A percentile compares a stretch with the other conserved stretches of the same genome.
Evolutionary conservation across 2,888 invertebrate species (phyloP).

Genomic region (Leptopilina drosophilae): DNA sequence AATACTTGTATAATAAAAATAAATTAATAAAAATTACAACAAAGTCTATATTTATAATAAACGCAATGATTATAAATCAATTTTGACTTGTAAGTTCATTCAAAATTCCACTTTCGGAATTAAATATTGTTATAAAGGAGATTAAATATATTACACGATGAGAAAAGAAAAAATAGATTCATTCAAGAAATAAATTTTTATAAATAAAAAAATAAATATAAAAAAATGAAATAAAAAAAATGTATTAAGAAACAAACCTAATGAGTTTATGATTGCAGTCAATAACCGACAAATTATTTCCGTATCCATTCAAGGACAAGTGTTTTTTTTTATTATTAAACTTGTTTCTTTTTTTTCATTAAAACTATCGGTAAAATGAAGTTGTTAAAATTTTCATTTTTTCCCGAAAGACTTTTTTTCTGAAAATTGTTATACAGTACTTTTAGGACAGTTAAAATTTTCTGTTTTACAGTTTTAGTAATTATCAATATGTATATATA

Average conservation of each 20-base stretch:
- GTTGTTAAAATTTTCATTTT: background rate
- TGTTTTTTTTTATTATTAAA: too few relatives aligned
- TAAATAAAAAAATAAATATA: background rate
- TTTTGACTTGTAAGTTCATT: too few relatives aligned
- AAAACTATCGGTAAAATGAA: constrained; percentile 1
- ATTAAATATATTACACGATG: too few relatives aligned
- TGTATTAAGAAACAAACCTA: background rate
- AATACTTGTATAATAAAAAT: too few relatives aligned
- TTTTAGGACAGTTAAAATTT: background rate
- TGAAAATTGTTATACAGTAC: background rate
- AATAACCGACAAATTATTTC: background rate
- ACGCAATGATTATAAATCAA: too few relatives aligned
- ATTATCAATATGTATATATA: background rate
- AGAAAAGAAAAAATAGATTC: too few relatives aligned
- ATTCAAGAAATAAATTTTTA: background rate
- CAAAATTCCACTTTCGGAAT: background rate
- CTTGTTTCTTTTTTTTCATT: background rate
- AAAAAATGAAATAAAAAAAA: background rate
- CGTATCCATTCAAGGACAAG: background rate
- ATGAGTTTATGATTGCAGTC: constrained; percentile 1
- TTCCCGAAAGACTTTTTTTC: background rate
- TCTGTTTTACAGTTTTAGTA: background rate
- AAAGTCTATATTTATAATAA: too few relatives aligned
- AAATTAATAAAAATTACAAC: too few relatives aligned
- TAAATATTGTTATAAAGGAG: background rate